These are phyloP conservation scores for Drosophila simulans DNA, from an alignment of 1,140 invertebrate species.

Conservation along the genomic window DNA sequence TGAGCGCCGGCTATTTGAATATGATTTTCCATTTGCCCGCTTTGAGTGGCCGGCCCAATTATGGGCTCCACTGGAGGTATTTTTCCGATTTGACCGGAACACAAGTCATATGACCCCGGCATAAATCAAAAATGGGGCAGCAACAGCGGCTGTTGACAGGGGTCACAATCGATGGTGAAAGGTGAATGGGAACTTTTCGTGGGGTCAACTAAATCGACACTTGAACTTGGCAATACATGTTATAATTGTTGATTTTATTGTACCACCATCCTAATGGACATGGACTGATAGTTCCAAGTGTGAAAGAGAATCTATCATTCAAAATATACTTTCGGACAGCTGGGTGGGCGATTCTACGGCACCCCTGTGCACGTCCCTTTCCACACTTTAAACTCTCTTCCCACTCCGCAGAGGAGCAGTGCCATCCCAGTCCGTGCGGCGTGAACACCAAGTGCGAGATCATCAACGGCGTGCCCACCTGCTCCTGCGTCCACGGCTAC, in stretches of 20 bases:
- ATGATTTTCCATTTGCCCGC: slow-evolving; percentile 43
- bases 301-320: too few relatives aligned
- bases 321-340: too few relatives aligned
- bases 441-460: slow-evolving; percentile 92
- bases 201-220: neutral
- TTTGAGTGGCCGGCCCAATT: slow-evolving; percentile 50
- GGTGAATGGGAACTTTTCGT: slow-evolving; percentile 1
- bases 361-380: too few relatives aligned
- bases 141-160: slow-evolving; percentile 20
- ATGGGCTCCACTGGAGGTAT: slow-evolving; percentile 30
- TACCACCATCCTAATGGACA: too few relatives aligned
- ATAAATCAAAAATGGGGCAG: slow-evolving; percentile 57
- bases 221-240: neutral
- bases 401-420: slow-evolving; percentile 88
- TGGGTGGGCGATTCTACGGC: too few relatives aligned
- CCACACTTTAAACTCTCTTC: too few relatives aligned
- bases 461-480: slow-evolving; percentile 90
- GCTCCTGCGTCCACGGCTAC: slow-evolving; percentile 90
- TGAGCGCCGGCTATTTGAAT: slow-evolving; percentile 61
- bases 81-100: slow-evolving; percentile 32
- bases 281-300: too few relatives aligned
- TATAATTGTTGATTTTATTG: too few relatives aligned
- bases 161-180: neutral
- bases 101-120: slow-evolving; percentile 60
- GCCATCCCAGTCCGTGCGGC: slow-evolving; percentile 92